A percentile compares a stretch with the other conserved stretches of the same genome.
Evolutionary conservation across 2,113 vertebrate genomes (phyloP).

Genomic region (Campylorhamphus procurvoides): DNA sequence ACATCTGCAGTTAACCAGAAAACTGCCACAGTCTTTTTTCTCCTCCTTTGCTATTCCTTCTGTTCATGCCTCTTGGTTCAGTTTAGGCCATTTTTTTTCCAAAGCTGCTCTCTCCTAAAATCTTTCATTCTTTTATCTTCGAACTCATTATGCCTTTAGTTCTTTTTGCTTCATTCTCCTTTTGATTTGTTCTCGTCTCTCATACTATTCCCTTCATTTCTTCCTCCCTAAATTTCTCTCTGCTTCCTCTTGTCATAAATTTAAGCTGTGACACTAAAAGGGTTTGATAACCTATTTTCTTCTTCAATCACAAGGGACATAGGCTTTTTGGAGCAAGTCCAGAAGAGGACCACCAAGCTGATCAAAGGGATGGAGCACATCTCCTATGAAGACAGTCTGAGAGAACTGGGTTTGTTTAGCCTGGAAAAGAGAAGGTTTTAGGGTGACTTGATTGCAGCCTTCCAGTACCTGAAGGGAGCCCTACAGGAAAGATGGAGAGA

Average conservation of each 20-base stretch:
- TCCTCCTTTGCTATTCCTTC: neutral
- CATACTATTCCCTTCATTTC: neutral
- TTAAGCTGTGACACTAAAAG: neutral
- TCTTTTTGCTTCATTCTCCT: neutral
- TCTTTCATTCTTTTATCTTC: neutral
- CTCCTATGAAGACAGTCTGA: neutral
- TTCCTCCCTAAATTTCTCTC: neutral
- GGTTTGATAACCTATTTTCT: neutral
- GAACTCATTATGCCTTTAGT: neutral
- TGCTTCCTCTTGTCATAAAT: neutral
- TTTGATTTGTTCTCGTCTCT: neutral
- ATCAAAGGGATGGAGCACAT: neutral
- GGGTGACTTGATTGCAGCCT: fast-evolving
- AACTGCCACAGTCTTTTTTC: neutral
- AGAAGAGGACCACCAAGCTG: neutral
- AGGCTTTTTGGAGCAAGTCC: fast-evolving
- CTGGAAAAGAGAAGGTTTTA: neutral
- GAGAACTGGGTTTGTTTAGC: neutral
- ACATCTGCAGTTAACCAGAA: neutral
- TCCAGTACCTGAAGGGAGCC: neutral
- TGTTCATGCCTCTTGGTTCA: neutral
- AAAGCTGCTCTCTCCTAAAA: neutral
- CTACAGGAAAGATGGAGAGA: neutral
- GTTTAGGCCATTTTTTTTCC: neutral
- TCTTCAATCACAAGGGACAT: neutral